Percentiles rank a stretch among this genome's conserved stretches.
These are phyloP conservation scores for Urosaurus nigricauda DNA, from an alignment of 2,797 vertebrate species.

Conservation along the genomic window DNA sequence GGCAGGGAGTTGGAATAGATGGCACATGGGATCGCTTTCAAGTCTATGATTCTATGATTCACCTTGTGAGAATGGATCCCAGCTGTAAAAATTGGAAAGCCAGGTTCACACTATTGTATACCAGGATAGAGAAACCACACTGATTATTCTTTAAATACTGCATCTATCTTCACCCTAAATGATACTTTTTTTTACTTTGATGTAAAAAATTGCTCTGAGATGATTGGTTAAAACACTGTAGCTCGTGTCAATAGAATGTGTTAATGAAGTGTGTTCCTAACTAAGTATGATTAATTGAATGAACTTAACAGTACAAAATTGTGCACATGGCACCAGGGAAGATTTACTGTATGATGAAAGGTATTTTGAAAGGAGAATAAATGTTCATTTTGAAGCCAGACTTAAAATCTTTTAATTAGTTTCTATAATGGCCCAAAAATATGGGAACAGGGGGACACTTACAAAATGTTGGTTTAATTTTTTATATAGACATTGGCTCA, in stretches of 20 bases:
- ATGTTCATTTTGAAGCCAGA: neutral
- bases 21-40: too few species aligned
- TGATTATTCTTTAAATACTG: neutral
- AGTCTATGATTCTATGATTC: neutral
- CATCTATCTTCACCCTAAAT: conserved; percentile 3
- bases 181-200: conserved; percentile 1
- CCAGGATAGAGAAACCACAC: neutral
- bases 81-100: neutral
- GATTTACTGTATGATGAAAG: conserved; percentile 23
- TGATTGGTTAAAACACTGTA: neutral
- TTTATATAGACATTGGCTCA: neutral
- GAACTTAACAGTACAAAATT: conserved; percentile 13
- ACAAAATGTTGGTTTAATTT: neutral
- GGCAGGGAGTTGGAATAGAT: too few species aligned
- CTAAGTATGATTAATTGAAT: conserved; percentile 31
- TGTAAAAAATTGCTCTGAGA: neutral
- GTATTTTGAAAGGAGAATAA: neutral
- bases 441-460: neutral
- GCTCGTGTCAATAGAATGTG: neutral
- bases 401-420: conserved; percentile 23
- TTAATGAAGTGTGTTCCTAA: conserved; percentile 15
- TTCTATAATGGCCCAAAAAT: conserved; percentile 2
- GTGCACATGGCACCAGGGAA: conserved; percentile 13
- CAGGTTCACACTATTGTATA: neutral
- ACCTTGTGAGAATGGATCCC: neutral